phyloP scores from a whole-genome alignment of 2,888 invertebrate genomes.

The Ormyrus nitidulus region DNA sequence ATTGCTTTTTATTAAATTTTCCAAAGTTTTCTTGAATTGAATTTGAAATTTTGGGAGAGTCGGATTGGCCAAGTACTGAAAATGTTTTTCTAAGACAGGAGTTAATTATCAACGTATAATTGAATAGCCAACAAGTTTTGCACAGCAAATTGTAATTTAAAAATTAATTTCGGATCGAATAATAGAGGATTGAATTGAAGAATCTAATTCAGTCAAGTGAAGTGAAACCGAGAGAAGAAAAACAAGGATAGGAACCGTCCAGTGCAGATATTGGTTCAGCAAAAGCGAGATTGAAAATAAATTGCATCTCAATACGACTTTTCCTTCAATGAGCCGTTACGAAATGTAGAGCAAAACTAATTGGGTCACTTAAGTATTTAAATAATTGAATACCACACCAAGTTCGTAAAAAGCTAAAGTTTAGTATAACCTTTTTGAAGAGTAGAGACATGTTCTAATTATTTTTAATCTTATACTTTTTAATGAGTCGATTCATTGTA shows the following conservation, averaged over 20 bases:
- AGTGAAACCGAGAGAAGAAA: constrained; percentile 20
- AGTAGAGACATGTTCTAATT: too few species aligned
- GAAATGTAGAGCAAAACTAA: constrained; percentile 2
- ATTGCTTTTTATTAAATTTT: too few species aligned
- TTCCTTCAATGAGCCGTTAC: constrained; percentile 30
- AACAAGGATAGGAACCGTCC: constrained; percentile 1
- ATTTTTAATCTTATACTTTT: too few species aligned
- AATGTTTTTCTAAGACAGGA: too few species aligned
- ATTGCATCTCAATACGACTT: constrained; percentile 26
- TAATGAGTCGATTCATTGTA: too few species aligned
- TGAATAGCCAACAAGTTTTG: too few species aligned
- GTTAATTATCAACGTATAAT: too few species aligned
- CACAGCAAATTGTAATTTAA: neutral
- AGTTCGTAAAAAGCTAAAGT: too few species aligned
- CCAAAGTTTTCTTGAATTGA: too few species aligned
- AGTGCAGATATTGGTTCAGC: constrained; percentile 23
- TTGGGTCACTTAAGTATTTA: constrained; percentile 6
- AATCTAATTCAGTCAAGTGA: constrained; percentile 28
- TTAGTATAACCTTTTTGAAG: too few species aligned
- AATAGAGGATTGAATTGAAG: neutral
- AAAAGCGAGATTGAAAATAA: constrained; percentile 25
- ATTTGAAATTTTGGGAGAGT: too few species aligned
- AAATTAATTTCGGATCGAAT: neutral
- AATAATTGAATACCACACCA: neutral
- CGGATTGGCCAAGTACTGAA: too few species aligned